Conservation (phyloP, 2,888 invertebrate genomes). For the Andrena fulva region DNA sequence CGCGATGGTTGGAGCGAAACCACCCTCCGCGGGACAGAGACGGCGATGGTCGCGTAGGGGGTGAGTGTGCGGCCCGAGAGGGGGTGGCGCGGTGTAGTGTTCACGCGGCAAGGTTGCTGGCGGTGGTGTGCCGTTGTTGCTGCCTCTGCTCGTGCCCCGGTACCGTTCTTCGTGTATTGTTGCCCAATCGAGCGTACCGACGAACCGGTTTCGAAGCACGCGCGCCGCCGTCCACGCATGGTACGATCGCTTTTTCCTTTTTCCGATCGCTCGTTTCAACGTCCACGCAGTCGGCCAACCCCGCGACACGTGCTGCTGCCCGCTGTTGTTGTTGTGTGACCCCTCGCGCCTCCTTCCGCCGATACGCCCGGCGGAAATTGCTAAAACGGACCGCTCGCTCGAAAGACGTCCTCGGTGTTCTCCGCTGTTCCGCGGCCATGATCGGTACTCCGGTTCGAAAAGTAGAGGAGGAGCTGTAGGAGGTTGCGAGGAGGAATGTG, state of each 20-base stretch:
- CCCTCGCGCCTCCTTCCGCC: neutral
- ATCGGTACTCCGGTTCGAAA: neutral
- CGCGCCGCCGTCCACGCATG: constrained; percentile 61
- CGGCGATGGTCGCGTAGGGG: constrained; percentile 21
- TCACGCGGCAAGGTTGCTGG: constrained; percentile 71
- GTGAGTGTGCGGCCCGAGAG: constrained; percentile 32
- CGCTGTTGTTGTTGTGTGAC: constrained; percentile 25
- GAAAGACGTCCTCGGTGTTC: neutral
- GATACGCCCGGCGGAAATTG: neutral
- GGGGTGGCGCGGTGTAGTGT: constrained; percentile 63
- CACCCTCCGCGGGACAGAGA: constrained; percentile 46
- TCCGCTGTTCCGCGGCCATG: neutral
- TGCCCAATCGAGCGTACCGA: constrained; percentile 74
- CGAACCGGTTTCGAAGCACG: constrained; percentile 73
- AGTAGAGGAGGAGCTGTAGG: neutral
- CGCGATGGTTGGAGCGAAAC: constrained; percentile 58
- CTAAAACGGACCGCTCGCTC: neutral
- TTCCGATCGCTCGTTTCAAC: constrained; percentile 36
- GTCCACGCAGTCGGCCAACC: neutral
- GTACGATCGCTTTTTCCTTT: constrained; percentile 41
- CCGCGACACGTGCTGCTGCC: constrained; percentile 68
- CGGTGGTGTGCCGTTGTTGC: constrained; percentile 66
- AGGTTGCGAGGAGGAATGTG: neutral
- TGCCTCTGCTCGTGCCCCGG: constrained; percentile 72
- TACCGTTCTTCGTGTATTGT: constrained; percentile 74